phyloP scores from a whole-genome alignment of 2,797 vertebrate genomes.

The Morus bassanus region DNA sequence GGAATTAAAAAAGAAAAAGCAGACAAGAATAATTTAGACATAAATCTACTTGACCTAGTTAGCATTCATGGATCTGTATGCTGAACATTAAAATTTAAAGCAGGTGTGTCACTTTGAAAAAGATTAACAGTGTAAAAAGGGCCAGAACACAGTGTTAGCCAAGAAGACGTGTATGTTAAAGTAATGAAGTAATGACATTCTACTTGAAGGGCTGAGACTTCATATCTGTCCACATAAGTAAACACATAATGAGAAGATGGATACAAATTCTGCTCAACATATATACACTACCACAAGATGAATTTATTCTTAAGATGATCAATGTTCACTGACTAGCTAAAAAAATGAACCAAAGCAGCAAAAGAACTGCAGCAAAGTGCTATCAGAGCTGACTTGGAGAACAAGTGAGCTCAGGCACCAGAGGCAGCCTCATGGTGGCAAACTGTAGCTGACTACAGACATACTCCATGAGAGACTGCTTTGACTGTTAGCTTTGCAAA shows the following conservation, averaged over 20 bases:
- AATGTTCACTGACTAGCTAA: neutral
- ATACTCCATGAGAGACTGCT: neutral
- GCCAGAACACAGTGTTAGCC: neutral
- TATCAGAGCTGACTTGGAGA: neutral
- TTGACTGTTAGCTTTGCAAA: neutral
- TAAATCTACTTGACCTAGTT: conserved; percentile 1
- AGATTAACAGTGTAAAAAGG: neutral
- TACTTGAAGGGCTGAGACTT: neutral
- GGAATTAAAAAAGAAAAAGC: neutral
- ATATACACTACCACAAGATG: neutral
- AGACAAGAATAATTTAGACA: neutral
- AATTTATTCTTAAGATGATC: neutral
- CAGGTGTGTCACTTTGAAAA: neutral
- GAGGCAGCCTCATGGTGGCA: neutral
- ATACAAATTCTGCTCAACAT: neutral
- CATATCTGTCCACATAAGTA: neutral
- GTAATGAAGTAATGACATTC: neutral
- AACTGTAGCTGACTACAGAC: neutral
- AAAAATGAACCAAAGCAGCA: neutral
- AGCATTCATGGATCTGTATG: neutral
- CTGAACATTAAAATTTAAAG: neutral
- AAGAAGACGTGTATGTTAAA: neutral
- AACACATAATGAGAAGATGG: neutral
- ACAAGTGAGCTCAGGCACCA: neutral
- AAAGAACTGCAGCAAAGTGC: neutral